phyloP scores from a whole-genome alignment of 1,140 invertebrate genomes.

The Ceratitis capitata region DNA sequence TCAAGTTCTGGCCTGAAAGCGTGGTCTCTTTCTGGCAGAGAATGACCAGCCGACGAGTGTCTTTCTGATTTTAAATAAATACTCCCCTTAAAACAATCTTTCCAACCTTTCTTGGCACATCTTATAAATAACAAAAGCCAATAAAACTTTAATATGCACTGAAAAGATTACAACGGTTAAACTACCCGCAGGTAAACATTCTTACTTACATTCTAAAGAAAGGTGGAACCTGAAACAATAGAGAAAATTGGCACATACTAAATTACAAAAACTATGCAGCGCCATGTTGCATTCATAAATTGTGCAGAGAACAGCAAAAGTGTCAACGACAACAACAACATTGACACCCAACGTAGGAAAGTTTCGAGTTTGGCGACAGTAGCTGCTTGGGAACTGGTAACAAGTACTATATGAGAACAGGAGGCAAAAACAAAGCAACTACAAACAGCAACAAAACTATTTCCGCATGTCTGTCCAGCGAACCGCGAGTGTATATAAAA shows the following conservation, averaged over 20 bases:
- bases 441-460: neutral
- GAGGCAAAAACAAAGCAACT: neutral
- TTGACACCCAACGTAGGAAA: neutral
- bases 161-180: too few relatives aligned
- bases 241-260: neutral
- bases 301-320: slow-evolving; percentile 11
- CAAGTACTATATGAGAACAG: neutral
- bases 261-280: slow-evolving; percentile 3
- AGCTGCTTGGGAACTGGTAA: neutral
- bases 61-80: too few relatives aligned
- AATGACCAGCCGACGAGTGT: too few relatives aligned
- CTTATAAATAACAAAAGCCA: too few relatives aligned
- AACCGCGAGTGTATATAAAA: too few relatives aligned
- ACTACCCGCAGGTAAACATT: too few relatives aligned
- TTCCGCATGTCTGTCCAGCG: neutral
- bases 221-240: neutral
- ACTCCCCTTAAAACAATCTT: too few relatives aligned
- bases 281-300: slow-evolving; percentile 15
- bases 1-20: too few relatives aligned
- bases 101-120: too few relatives aligned
- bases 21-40: too few relatives aligned
- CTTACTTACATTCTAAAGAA: neutral
- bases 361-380: too few relatives aligned
- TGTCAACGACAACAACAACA: neutral
- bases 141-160: too few relatives aligned